Base-by-base conservation (phyloP, 2,888 invertebrate genomes). In the Chouioia cunea region DNA sequence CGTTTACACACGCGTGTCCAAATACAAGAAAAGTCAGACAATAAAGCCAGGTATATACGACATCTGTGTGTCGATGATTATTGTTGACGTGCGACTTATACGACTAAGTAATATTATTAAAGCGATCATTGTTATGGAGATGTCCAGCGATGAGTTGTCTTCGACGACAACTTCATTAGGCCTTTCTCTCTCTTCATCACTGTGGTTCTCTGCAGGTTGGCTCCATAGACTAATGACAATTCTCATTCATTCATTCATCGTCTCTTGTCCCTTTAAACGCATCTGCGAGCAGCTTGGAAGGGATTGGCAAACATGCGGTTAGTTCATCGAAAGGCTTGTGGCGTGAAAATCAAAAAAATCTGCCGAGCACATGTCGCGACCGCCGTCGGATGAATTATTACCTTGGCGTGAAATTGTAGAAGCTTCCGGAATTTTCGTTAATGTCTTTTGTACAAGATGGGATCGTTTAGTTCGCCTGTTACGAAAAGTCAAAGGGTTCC, bases 221-320 rank as follows among this genome's bases (percentile, higher is more conserved):
- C 79, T 71, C 65, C 78, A 79, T 66, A 77, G 79, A 78, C 78
- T 83, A 81, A 82, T 82, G 82, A 81, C 79, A 75, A 74, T 79
- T 73, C 71, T 65, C 54, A 47, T 20, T 65, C 72, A 58, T 1
- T 64, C 36, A 65, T 57, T 43, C 46, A 6, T 16, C 22, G 46
- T 58, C 15, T 50, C 15, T 63, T 64, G 73, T 36, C 65, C 46
- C 62, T 62, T 74, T 60, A 58, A 69, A 59, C 74, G 75, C 84
- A 83, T 83, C 81, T 84, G 84, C 80, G 70, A 65, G 71, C 78
- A 77, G 77, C 76, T 76, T 74, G 71, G 69, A 71, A 72, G 63
- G 66, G 77, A 76, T 77, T 77, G 70, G 78, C 79, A 78, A 79
- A 79, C 77, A 79, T 71, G 75, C 66, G 73, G 36, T 22, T 56